Base-by-base conservation (phyloP, 2,888 invertebrate genomes). In the Itoplectis maculator region DNA sequence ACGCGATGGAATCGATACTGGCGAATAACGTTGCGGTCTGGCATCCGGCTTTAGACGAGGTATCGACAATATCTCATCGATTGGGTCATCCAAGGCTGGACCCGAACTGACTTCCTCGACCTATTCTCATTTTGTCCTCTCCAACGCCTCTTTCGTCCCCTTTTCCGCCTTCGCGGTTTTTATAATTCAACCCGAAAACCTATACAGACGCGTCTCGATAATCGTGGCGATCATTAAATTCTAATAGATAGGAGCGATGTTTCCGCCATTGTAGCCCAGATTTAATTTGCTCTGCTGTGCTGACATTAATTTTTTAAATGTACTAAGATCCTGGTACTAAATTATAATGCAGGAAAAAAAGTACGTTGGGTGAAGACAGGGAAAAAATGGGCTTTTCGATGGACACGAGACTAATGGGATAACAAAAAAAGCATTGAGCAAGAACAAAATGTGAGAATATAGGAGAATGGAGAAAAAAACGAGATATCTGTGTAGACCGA, bases 51-150 rank as follows among this genome's bases (percentile, higher is more conserved):
- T 35, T 63, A 54, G 20, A 72, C 49, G 78, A 83, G 68, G 70
- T 83, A 84, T 84, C 78, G 82, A 78, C 63, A 79, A 81, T 80
- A 76, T 75, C 68, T 74, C 76, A 84, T 85, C 81, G 82, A 81
- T 82, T 72, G 78, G 35, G 59, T 59, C 59, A 59, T 59, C 59
- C 59, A 35, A n/a, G 3, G 29, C 59, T 35, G 15, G 15, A 59
- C 35, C n/a, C 37, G 29, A 35, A 59, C 37, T 59, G 59, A 59
- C 59, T 35, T 59, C 59, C 59, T 35, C 13, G n/a, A 59, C 15
- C 35, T 59, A 59, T 59, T 35, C 29, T 35, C n/a, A 59, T 59
- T 35, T 59, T 13, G 29, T 59, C 29, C 29, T 29, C 56, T 56
- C 56, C 13, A 11, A 56, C 29, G 13, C 35, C 51, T 51, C 51